Evolutionary conservation across 2,797 vertebrate species (phyloP), one percentile per base, ranked within the genome.

Genomic region (Diplodus puntazzo): DNA sequence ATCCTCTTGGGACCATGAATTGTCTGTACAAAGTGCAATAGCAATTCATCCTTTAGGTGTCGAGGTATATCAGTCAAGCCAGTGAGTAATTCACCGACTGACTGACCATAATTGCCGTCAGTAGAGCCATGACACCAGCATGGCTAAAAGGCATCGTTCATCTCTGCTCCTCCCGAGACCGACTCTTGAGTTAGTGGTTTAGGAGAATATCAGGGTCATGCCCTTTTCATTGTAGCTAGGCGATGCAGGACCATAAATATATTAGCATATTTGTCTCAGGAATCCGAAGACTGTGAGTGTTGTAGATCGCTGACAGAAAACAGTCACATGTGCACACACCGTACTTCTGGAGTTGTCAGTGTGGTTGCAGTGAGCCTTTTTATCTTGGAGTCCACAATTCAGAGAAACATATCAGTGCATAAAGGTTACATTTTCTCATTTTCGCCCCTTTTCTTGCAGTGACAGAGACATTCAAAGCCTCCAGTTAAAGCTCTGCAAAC

Each of bases 401-500:
- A 60, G 27, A 63, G 34, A 52, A 69, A 61, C n/a, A 57, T 39
- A 57, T 71, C 55, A 23, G 14, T n/a, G 14, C 57, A 64, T 65
- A 27, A 34, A 58, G 45, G 55, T 73, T 34, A 49, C 11, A 18
- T 58, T 63, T 74, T 45, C 13, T 70, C 42, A 55, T 48, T 81
- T 61, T 57, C 23, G 6, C 54, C 50, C 55, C 11, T 43, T 54
- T 80, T 54, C 78, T 70, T 69, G 18, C 49, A 25, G 34, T 61
- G 72, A 75, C 75, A 69, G 57, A 69, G 25, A 14, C 20, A 54
- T 73, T 69, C 43, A 52, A 70, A 43, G 30, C 59, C 64, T 72
- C 60, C 18, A 53, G 20, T 66, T 54, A 66, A 67, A 82, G 60
- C 43, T 69, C 17, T 9, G 23, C 13, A 75, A 79, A 74, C 77